These are phyloP conservation scores for Trileptium ribeirensis DNA, from an alignment of 2,888 invertebrate genomes.

Conservation along the genomic window DNA sequence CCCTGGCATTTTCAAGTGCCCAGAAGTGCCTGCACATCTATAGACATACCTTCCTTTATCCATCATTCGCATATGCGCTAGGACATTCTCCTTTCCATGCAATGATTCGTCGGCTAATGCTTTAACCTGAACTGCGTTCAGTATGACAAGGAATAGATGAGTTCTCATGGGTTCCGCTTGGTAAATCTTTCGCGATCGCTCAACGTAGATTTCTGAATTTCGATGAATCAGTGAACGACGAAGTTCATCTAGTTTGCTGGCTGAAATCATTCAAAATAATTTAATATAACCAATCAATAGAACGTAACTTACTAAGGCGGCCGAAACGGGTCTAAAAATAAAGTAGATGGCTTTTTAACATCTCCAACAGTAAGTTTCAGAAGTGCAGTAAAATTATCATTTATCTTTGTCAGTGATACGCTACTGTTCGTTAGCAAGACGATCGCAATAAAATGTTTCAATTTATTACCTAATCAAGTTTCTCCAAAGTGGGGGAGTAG, in stretches of 20 bases:
- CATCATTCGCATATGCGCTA: constrained; percentile 67
- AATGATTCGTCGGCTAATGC: constrained; percentile 78
- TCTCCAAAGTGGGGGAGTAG: too few relatives aligned
- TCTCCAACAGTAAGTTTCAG: too few relatives aligned
- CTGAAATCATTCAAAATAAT: constrained; percentile 42
- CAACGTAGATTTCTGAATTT: constrained; percentile 90
- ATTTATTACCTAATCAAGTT: too few relatives aligned
- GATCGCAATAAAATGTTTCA: too few relatives aligned
- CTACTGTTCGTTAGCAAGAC: too few relatives aligned
- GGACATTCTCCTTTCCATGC: constrained; percentile 71
- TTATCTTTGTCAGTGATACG: too few relatives aligned
- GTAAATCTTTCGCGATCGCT: constrained; percentile 68
- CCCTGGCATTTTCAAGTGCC: too few relatives aligned
- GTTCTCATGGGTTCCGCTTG: constrained; percentile 63
- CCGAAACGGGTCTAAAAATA: too few relatives aligned
- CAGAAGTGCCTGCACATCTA: too few relatives aligned
- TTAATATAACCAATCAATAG: neutral
- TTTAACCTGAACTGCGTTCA: constrained; percentile 66
- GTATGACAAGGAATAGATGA: constrained; percentile 75
- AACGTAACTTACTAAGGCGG: too few relatives aligned
- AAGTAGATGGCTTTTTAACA: too few relatives aligned
- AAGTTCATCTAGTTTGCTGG: constrained; percentile 65
- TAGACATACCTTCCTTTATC: constrained; percentile 58
- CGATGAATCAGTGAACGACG: constrained; percentile 76
- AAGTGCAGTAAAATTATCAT: too few relatives aligned